phyloP scores from a whole-genome alignment of 2,797 vertebrate genomes.

The Coreius guichenoti region DNA sequence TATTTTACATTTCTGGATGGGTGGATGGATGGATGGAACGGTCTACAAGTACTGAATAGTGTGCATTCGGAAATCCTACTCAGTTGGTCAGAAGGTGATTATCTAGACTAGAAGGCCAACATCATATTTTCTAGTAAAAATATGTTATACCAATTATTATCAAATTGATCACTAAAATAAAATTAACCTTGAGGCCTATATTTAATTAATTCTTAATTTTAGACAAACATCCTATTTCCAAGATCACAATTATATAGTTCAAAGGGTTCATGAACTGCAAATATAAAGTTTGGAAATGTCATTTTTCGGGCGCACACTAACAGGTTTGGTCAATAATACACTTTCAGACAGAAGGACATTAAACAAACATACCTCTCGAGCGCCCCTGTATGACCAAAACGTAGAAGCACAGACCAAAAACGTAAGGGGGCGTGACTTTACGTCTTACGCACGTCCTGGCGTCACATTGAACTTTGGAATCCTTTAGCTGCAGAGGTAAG shows the following conservation, averaged over 20 bases:
- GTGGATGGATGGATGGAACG: no score
- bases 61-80: no score
- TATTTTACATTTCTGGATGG: no score
- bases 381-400: slow-evolving; percentile 18
- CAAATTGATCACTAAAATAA: not conserved
- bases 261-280: not conserved
- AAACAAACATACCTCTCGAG: slow-evolving; percentile 5
- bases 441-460: slow-evolving; percentile 3
- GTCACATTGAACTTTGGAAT: slow-evolving; percentile 20
- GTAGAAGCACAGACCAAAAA: not conserved
- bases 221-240: not conserved
- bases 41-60: no score
- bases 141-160: not conserved
- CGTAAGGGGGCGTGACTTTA: slow-evolving; percentile 27
- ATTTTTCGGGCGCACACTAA: no score
- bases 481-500: slow-evolving; percentile 10
- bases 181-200: not conserved
- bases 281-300: not conserved
- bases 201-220: not conserved
- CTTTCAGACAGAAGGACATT: not conserved
- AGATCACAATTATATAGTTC: not conserved
- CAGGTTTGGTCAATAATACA: not conserved
- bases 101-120: not conserved
- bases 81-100: not conserved
- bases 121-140: not conserved